Percentiles rank a stretch among this genome's conserved stretches.
phyloP scores from a whole-genome alignment of 2,888 invertebrate genomes.

The Troilus luridus region DNA sequence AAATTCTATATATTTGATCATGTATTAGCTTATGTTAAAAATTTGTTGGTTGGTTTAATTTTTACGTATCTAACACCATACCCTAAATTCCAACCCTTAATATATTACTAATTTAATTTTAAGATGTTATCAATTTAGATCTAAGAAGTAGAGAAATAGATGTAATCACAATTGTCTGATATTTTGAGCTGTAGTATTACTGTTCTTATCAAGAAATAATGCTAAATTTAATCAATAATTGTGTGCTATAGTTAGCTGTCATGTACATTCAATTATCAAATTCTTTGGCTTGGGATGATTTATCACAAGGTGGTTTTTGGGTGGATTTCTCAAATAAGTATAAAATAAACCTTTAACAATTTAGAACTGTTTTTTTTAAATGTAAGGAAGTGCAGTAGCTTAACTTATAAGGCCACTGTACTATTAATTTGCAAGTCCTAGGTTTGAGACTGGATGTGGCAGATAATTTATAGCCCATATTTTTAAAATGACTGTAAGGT shows the following conservation, averaged over 20 bases:
- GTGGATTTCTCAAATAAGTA: background rate
- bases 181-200: background rate
- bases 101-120: background rate
- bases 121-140: background rate
- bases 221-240: background rate
- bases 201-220: background rate
- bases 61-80: too few relatives aligned
- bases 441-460: too few relatives aligned
- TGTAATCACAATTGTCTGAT: background rate
- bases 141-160: background rate
- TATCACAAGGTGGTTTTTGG: slow-evolving; percentile 5
- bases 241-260: background rate
- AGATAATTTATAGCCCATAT: too few relatives aligned
- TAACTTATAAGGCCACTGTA: too few relatives aligned
- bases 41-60: too few relatives aligned
- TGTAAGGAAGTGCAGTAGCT: too few relatives aligned
- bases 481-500: too few relatives aligned
- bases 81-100: too few relatives aligned
- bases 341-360: background rate
- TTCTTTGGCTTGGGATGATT: background rate
- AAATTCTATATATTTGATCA: too few relatives aligned
- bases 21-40: too few relatives aligned
- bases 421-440: too few relatives aligned
- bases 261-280: background rate
- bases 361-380: background rate